A percentile compares a stretch with the other conserved stretches of the same genome.
These are phyloP conservation scores for Manduca sexta DNA, from an alignment of 1,140 invertebrate genomes.

Conservation along the genomic window DNA sequence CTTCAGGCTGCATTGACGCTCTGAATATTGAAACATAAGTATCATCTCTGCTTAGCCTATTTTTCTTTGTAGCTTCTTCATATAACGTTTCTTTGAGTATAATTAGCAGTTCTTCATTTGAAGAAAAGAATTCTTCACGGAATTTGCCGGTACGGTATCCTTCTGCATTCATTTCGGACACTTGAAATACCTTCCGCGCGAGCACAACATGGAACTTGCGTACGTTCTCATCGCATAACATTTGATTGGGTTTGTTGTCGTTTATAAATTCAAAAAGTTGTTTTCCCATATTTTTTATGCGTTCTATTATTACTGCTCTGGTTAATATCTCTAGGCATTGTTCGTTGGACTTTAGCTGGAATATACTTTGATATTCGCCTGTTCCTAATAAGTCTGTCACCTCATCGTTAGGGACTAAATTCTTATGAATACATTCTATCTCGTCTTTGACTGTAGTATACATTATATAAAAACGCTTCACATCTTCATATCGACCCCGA, in stretches of 20 bases:
- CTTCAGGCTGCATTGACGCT: neutral
- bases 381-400: slow-evolving; percentile 6
- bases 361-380: neutral
- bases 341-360: neutral
- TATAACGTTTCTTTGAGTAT: neutral
- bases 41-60: neutral
- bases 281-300: slow-evolving; percentile 2
- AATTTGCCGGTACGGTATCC: neutral
- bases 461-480: slow-evolving; percentile 2
- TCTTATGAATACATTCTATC: neutral
- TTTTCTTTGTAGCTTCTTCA: neutral
- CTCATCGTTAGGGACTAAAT: neutral
- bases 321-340: neutral
- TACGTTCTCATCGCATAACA: slow-evolving; percentile 1
- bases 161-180: neutral
- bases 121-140: slow-evolving; percentile 6
- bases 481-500: neutral
- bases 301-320: neutral
- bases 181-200: neutral
- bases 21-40: neutral
- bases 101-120: neutral
- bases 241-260: neutral
- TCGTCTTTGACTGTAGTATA: slow-evolving; percentile 9
- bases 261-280: neutral
- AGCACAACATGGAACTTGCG: slow-evolving; percentile 8